These are phyloP conservation scores for Clistopyga incitator DNA, from an alignment of 2,888 invertebrate species.

Conservation along the genomic window DNA sequence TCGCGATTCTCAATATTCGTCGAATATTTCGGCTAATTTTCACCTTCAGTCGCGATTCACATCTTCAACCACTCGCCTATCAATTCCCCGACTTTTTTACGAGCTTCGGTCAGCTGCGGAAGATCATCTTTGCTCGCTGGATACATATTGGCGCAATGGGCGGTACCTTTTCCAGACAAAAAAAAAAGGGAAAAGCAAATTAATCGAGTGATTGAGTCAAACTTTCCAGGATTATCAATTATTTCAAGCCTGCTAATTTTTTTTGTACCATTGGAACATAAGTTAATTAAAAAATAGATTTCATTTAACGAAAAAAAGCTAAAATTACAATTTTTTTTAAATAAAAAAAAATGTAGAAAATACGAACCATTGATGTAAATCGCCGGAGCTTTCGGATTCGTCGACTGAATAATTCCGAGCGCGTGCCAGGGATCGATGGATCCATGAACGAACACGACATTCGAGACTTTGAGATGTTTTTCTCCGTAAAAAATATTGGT, in stretches of 20 bases:
- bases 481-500: constrained; percentile 94
- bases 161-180: constrained; percentile 93
- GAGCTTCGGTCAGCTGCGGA: constrained; percentile 88
- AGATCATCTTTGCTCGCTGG: constrained; percentile 89
- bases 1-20: not conserved
- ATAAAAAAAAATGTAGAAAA: constrained; percentile 15
- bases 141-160: constrained; percentile 98
- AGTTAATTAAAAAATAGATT: too few relatives aligned
- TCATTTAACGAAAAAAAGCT: too few relatives aligned
- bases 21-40: not conserved
- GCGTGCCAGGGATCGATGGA: constrained; percentile 96
- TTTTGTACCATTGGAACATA: too few relatives aligned
- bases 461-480: constrained; percentile 88
- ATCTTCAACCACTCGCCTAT: constrained; percentile 86
- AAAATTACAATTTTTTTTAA: too few relatives aligned
- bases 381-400: constrained; percentile 87
- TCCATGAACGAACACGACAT: constrained; percentile 95
- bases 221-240: not conserved
- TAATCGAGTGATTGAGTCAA: not conserved
- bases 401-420: constrained; percentile 88
- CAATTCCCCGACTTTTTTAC: constrained; percentile 87
- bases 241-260: too few relatives aligned
- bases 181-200: constrained; percentile 18
- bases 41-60: constrained; percentile 43
- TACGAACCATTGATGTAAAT: constrained; percentile 90